Conservation (phyloP, 2,113 vertebrate genomes). For the Mesocricetus auratus region DNA sequence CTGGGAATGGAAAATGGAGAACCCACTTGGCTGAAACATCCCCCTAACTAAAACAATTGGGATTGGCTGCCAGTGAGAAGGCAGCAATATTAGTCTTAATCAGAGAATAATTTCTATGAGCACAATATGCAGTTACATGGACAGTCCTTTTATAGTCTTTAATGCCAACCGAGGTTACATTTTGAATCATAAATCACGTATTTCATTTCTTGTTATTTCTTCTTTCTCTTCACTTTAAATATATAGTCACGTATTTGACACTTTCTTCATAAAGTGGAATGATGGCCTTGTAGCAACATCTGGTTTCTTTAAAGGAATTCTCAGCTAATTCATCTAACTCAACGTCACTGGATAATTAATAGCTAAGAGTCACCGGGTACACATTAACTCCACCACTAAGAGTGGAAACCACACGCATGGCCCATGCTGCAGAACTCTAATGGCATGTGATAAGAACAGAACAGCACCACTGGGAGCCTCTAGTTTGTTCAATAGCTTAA, state of each 20-base stretch:
- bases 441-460: not conserved
- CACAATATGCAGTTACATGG: not conserved
- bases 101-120: not conserved
- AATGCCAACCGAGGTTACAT: constrained; percentile 35
- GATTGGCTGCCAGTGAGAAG: constrained; percentile 7
- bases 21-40: constrained; percentile 18
- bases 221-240: not conserved
- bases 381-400: not conserved
- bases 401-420: not conserved
- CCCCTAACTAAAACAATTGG: not conserved
- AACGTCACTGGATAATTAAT: constrained; percentile 62
- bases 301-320: constrained; percentile 67
- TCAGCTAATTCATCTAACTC: constrained; percentile 49
- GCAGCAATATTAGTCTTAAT: constrained; percentile 16
- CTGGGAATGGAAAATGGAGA: not conserved
- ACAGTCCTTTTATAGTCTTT: constrained; percentile 57
- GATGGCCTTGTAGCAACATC: constrained; percentile 52
- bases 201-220: not conserved
- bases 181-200: constrained; percentile 57
- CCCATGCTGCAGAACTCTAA: not conserved
- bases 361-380: constrained; percentile 26
- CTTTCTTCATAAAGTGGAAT: constrained; percentile 28
- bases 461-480: not conserved
- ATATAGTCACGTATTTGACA: constrained; percentile 41
- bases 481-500: not conserved